These are phyloP conservation scores for Anthonomus grandis DNA, from an alignment of 1,140 invertebrate genomes.

Conservation along the genomic window DNA sequence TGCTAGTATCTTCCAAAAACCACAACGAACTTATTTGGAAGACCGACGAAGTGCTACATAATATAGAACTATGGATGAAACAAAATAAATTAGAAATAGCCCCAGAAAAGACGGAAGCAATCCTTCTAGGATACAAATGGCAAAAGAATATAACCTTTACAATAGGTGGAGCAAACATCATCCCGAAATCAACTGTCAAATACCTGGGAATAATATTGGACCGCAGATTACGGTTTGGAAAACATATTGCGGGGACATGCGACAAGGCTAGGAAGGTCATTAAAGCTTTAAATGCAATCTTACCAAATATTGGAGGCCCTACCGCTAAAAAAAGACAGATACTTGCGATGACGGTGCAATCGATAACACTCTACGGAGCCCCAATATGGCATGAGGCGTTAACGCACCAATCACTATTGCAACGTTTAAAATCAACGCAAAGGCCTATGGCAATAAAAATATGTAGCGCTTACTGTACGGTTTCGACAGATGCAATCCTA, in stretches of 20 bases:
- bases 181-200: slow-evolving; percentile 9
- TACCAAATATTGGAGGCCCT: slow-evolving; percentile 2
- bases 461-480: slow-evolving; percentile 33
- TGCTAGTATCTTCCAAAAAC: slow-evolving; percentile 17
- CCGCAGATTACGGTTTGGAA: not conserved
- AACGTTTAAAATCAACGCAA: slow-evolving; percentile 25
- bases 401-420: not conserved
- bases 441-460: slow-evolving; percentile 27
- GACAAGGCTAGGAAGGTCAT: not conserved
- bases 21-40: slow-evolving; percentile 2
- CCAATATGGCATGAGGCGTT: slow-evolving; percentile 10
- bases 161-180: not conserved
- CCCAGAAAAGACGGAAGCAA: slow-evolving; percentile 22
- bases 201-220: slow-evolving; percentile 23
- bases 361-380: slow-evolving; percentile 13
- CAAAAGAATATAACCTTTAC: not conserved
- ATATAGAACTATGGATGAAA: not conserved
- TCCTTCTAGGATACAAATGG: slow-evolving; percentile 25
- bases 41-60: not conserved
- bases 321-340: too few species aligned
- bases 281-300: not conserved
- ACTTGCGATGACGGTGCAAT: not conserved
- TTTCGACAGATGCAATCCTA: slow-evolving; percentile 29
- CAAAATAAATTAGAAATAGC: slow-evolving; percentile 6
- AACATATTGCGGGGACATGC: not conserved